phyloP scores from a whole-genome alignment of 2,888 invertebrate species.

The Ryuthela nishihirai region DNA sequence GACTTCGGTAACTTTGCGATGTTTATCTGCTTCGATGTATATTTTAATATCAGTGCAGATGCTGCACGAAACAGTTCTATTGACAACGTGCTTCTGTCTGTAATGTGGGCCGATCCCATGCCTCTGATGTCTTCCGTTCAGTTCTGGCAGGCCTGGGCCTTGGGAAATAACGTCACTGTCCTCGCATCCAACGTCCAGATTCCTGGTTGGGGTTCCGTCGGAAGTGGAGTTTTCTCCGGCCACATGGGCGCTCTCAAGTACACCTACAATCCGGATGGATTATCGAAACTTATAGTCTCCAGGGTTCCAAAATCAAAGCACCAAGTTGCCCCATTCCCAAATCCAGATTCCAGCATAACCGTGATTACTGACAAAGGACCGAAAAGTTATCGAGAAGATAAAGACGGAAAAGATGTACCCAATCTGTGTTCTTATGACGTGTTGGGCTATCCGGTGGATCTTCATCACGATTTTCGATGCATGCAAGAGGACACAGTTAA shows the following conservation, averaged over 20 bases:
- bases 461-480: constrained; percentile 5
- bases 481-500: constrained; percentile 5
- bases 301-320: constrained; percentile 5
- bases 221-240: constrained; percentile 71
- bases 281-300: constrained; percentile 22
- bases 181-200: constrained; percentile 67
- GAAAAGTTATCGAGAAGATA: not conserved
- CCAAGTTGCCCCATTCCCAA: not conserved
- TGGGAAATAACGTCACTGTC: constrained; percentile 64
- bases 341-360: not conserved
- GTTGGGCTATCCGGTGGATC: not conserved
- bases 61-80: constrained; percentile 57
- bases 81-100: constrained; percentile 63
- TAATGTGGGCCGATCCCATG: constrained; percentile 77
- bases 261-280: constrained; percentile 21
- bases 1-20: constrained; percentile 63
- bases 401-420: constrained; percentile 14
- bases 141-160: constrained; percentile 67
- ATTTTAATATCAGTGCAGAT: constrained; percentile 66
- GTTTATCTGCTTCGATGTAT: constrained; percentile 77
- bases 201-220: constrained; percentile 61
- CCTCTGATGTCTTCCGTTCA: constrained; percentile 63
- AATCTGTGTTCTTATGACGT: constrained; percentile 2
- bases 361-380: not conserved
- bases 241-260: constrained; percentile 50